Base-by-base conservation (phyloP, 2,797 vertebrate species). In the Vespertilio murinus region DNA sequence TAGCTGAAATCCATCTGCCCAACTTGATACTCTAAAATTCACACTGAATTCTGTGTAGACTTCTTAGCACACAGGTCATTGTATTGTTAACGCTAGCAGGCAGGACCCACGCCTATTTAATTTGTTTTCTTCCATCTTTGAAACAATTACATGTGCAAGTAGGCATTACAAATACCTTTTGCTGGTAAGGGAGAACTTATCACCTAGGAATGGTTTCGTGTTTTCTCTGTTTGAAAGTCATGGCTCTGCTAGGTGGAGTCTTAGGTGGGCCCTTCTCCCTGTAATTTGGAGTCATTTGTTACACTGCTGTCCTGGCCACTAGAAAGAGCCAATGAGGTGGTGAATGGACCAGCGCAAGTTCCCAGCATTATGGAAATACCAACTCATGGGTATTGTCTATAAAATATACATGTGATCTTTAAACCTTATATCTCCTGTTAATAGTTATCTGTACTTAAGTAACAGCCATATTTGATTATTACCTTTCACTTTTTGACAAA, bases 1-100 rank as follows among this genome's bases (percentile, higher is more conserved):
- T 70, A 79, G 30, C 59, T 86, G 71, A 94, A 92, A 77, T 45
- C 25, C 20, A 42, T 61, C 85, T 90, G 16, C 16, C 69, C 54
- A 49, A 90, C 87, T 59, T 54, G 69, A 30, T 81, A 30, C 20
- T 84, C 42, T 94, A 65, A 85, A 90, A 85, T 88, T 64, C 79
- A 90, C 47, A 35, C 5, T 92, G 23, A 12, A 59, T 73, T 92
- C 64, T 65, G 1, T 61, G 23, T 16, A 65, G 73, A 56, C 61
- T 54, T 89, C 61, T 77, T 87, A 54, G 77, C 77, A 5, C 20
- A 23, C 38, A 33, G 67, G 22, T 22, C 30, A 40, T 52, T 73
- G 42, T 12, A 49, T 70, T 92, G 74, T 90, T 67, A 70, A 70
- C 30, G 83, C 49, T 14, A 85, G 23, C 45, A 10, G 17, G 0